phyloP scores from a whole-genome alignment of 2,113 vertebrate species.

The Actenoides hombroni region DNA sequence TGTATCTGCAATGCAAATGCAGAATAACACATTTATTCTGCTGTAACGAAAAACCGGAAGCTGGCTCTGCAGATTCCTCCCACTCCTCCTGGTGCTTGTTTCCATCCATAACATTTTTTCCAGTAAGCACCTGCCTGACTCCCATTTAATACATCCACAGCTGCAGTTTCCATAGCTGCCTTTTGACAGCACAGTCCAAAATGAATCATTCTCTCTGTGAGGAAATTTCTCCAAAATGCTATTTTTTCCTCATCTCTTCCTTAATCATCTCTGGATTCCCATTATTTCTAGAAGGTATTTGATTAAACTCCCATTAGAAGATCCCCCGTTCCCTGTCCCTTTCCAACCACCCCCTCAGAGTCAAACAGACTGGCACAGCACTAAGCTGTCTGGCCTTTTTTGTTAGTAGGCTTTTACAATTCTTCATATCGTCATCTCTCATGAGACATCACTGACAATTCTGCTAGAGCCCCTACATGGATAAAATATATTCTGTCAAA shows the following conservation, averaged over 20 bases:
- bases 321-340: background rate
- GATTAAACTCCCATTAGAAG: constrained; percentile 38
- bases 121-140: constrained; percentile 63
- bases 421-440: constrained; percentile 25
- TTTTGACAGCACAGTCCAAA: constrained; percentile 47
- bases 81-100: constrained; percentile 61
- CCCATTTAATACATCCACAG: constrained; percentile 58
- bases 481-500: constrained; percentile 50
- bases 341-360: background rate
- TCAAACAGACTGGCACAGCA: background rate
- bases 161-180: constrained; percentile 62
- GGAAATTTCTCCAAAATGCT: constrained; percentile 49
- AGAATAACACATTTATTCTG: constrained; percentile 46
- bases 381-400: background rate
- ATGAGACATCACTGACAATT: constrained; percentile 8
- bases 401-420: background rate
- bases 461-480: constrained; percentile 23
- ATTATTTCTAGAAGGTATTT: constrained; percentile 20
- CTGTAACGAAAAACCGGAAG: constrained; percentile 52
- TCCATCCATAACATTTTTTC: constrained; percentile 63
- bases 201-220: constrained; percentile 51
- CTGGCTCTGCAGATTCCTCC: constrained; percentile 59
- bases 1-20: constrained; percentile 60
- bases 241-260: constrained; percentile 19
- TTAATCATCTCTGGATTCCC: constrained; percentile 22